A percentile compares a stretch with the other conserved stretches of the same genome.
Conservation (phyloP, 2,113 vertebrate genomes). For the Dromiciops gliroides region DNA sequence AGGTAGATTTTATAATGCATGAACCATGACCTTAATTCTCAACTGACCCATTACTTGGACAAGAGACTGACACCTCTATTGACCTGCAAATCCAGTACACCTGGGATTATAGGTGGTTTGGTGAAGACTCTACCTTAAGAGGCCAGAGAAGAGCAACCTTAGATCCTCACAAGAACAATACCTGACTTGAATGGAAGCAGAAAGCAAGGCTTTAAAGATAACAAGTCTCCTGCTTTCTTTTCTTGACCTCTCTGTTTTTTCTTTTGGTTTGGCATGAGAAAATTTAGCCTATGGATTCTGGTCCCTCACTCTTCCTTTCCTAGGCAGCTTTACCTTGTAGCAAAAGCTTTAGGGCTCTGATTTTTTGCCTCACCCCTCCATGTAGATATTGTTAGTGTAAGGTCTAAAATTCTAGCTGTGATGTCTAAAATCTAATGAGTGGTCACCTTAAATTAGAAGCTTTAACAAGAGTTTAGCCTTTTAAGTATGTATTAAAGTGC, state of each 20-base stretch:
- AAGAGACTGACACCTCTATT: background rate
- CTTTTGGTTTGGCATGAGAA: no score
- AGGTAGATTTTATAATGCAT: background rate
- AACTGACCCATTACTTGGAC: background rate
- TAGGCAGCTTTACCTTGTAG: no score
- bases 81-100: background rate
- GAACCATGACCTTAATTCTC: background rate
- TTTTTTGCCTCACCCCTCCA: background rate
- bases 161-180: background rate
- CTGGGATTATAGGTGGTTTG: background rate
- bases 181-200: no score
- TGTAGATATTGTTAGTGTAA: no score
- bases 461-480: no score
- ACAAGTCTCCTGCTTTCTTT: background rate
- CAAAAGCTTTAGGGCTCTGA: background rate
- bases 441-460: no score
- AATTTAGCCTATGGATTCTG: no score
- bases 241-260: background rate
- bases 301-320: no score
- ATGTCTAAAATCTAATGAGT: no score
- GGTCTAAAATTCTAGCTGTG: no score
- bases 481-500: no score
- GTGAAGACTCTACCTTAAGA: background rate
- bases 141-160: background rate
- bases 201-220: no score